These are phyloP conservation scores for Catajapyx aquilonaris DNA, from an alignment of 1,140 invertebrate genomes.

Conservation along the genomic window DNA sequence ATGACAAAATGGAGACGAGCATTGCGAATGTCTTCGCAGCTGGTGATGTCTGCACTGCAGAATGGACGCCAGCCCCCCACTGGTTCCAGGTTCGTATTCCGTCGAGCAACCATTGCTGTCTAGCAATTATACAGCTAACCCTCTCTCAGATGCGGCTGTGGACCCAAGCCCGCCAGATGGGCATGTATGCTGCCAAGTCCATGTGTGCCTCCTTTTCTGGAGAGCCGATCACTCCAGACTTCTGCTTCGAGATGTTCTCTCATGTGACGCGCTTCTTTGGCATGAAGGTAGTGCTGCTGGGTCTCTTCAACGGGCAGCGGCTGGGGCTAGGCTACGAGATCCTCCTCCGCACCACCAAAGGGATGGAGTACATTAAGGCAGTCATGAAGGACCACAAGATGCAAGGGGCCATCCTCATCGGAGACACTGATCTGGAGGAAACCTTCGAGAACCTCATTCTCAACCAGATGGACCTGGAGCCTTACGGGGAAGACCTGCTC, in stretches of 20 bases:
- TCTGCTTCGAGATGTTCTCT: slow-evolving; percentile 92
- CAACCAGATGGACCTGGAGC: slow-evolving; percentile 75
- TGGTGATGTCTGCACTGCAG: slow-evolving; percentile 72
- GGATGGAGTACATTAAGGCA: slow-evolving; percentile 75
- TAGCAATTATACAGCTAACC: slow-evolving; percentile 1
- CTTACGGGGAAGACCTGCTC: slow-evolving; percentile 76
- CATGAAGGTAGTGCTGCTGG: slow-evolving; percentile 80
- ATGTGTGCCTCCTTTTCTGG: slow-evolving; percentile 46
- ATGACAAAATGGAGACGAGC: slow-evolving; percentile 69
- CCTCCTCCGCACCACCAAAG: slow-evolving; percentile 61
- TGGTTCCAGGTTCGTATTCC: slow-evolving; percentile 83
- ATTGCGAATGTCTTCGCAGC: slow-evolving; percentile 68
- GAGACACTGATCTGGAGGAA: slow-evolving; percentile 93
- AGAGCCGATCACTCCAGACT: slow-evolving; percentile 56
- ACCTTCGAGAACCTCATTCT: slow-evolving; percentile 96
- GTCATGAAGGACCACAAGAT: slow-evolving; percentile 65
- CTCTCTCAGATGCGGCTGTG: slow-evolving; percentile 66
- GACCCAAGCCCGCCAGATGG: slow-evolving; percentile 97
- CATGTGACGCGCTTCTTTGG: slow-evolving; percentile 92
- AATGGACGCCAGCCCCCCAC: slow-evolving; percentile 53
- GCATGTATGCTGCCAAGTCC: slow-evolving; percentile 71
- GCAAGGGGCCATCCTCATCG: slow-evolving; percentile 85
- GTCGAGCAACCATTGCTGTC: too few species aligned
- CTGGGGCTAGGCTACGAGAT: slow-evolving; percentile 67
- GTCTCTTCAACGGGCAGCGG: slow-evolving; percentile 84